Base-by-base conservation (phyloP, 1,140 invertebrate species). In the Euura lappo region DNA sequence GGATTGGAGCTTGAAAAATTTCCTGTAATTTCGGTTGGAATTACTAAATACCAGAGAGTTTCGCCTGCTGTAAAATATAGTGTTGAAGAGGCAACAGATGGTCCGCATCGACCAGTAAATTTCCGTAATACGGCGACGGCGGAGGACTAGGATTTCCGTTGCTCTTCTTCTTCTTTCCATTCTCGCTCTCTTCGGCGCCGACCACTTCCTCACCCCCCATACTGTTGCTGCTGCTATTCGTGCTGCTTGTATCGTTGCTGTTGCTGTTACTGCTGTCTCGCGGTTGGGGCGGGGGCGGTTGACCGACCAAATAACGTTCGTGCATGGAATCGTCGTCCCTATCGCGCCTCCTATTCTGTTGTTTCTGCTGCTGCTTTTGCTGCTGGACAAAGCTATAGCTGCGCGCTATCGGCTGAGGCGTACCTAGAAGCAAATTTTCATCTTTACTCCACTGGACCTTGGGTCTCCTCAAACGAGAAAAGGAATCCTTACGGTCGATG, bases 11-110 rank as follows among this genome's bases (percentile, higher is more conserved):
- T 69, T 70, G 71, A 67, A 65, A 45, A 47, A 77, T 13, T 69
- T 65, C 28, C 28, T 28, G 28, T 28, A 28, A 28, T 28, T 28
- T 28, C 28, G 28, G 28, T 28, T 1, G 28, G 28, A 28, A 28
- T 28, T 28, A 28, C 28, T 28, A 28, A 84, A 82, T 79, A 89
- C 93, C 93, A 75, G 92, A 93, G 5, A 93, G 85, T 84, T 94
- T 93, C 0, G 93, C 93, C 88, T 97, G 94, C 83, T 97, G 95
- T 76, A 97, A 89, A 69, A 97, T 95, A 81, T 96, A 97, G 84
- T 96, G 93, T 81, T 96, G 95, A 70, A 97, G 87, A 3, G 95
- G 95, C 78, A 96, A 83, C 68, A 96, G 85, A 84, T 96, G 94
- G 78, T 92, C 89, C 1, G 85, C 79, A 70, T 88, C 86, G 4